phyloP scores from a whole-genome alignment of 2,888 invertebrate species.

The Melinopterus prodromus region DNA sequence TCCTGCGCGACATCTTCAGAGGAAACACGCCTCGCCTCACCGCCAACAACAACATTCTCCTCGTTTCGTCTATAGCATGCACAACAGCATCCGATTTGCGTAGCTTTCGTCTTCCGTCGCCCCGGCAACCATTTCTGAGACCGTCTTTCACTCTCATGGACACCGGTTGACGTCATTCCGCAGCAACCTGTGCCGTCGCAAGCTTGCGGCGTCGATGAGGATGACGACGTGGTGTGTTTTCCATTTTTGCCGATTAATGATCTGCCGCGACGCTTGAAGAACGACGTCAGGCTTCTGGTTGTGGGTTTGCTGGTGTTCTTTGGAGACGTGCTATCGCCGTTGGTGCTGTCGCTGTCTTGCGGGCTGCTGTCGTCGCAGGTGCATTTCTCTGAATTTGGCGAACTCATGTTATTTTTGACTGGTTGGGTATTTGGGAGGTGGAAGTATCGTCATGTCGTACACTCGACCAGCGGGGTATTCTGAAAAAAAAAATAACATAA shows the following conservation, averaged over 20 bases:
- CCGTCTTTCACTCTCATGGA: neutral
- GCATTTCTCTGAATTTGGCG: constrained; percentile 14
- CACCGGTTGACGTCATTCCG: neutral
- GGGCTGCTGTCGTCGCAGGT: constrained; percentile 11
- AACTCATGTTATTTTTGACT: neutral
- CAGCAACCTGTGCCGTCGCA: neutral
- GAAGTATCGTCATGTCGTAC: neutral
- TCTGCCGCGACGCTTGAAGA: constrained; percentile 4
- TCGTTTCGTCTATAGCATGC: neutral
- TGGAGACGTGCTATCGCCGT: constrained; percentile 10
- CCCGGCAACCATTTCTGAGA: neutral
- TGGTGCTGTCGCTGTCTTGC: constrained; percentile 7
- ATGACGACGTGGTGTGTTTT: neutral
- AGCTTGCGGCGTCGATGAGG: neutral
- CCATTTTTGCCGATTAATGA: neutral
- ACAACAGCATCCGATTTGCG: neutral
- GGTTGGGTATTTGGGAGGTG: neutral
- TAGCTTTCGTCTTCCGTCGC: neutral
- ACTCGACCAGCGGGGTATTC: neutral
- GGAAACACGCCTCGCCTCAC: neutral
- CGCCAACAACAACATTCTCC: neutral
- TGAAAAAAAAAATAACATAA: neutral
- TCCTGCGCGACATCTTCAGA: neutral
- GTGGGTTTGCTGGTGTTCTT: constrained; percentile 9
- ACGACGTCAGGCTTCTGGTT: constrained; percentile 9